A percentile compares a stretch with the other conserved stretches of the same genome.
Conservation (phyloP, 2,113 vertebrate genomes). For the Nerophis ophidion region DNA sequence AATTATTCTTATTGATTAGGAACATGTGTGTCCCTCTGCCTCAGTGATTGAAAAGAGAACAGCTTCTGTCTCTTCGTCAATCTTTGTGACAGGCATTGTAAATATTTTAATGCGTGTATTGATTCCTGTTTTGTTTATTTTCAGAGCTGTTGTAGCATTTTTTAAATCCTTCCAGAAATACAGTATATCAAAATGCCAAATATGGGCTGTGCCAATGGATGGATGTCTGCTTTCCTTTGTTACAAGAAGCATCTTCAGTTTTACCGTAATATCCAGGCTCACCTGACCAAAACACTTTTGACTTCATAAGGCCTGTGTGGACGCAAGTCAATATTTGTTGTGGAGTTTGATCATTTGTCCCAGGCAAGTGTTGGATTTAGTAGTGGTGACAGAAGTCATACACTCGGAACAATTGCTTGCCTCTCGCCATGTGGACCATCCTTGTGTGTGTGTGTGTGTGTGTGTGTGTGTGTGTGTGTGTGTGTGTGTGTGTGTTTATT, state of each 20-base stretch:
- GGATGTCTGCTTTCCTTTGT: neutral
- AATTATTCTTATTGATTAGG: constrained; percentile 48
- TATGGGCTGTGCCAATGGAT: too few relatives aligned
- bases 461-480: constrained; percentile 13
- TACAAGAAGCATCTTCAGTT: neutral
- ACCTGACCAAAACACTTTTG: neutral
- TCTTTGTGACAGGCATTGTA: neutral
- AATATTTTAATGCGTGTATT: neutral
- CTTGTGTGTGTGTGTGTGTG: neutral
- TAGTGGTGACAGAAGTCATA: constrained; percentile 27
- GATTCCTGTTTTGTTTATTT: neutral
- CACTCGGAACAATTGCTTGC: constrained; percentile 17
- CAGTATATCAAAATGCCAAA: too few relatives aligned
- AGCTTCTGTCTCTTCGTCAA: neutral
- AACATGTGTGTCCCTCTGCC: constrained; percentile 37
- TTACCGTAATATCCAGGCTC: too few relatives aligned
- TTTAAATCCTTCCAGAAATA: neutral
- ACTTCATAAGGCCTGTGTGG: neutral
- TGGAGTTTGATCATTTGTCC: neutral
- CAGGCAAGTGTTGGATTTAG: neutral
- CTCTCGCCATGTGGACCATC: constrained; percentile 25
- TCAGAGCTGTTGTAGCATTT: neutral
- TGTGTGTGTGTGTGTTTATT: constrained; percentile 19
- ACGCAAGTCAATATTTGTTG: neutral
- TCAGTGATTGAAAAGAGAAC: constrained; percentile 18